phyloP scores from a whole-genome alignment of 2,113 vertebrate species.

The Neodon shergylaensis region DNA sequence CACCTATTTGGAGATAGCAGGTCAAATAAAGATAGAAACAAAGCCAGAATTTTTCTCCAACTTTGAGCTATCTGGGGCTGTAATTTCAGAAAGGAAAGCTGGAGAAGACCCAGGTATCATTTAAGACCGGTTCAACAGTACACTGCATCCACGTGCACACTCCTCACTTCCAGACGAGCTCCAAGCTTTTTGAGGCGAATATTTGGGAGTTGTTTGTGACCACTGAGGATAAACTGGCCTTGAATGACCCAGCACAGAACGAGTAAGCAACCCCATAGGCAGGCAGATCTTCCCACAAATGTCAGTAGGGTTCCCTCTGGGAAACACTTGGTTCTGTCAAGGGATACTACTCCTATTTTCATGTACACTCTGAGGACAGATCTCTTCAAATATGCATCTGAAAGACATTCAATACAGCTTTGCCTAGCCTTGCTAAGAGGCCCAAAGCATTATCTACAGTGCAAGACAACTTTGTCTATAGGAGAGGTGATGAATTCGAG shows the following conservation, averaged over 20 bases:
- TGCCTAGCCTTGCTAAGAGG: neutral
- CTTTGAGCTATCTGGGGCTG: neutral
- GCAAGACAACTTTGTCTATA: neutral
- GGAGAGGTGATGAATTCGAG: neutral
- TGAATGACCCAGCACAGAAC: neutral
- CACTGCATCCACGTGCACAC: neutral
- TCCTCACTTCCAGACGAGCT: neutral
- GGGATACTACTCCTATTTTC: neutral
- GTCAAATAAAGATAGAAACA: constrained; percentile 15
- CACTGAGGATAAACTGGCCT: neutral
- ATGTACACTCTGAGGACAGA: neutral
- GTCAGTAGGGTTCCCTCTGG: neutral
- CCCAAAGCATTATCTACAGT: constrained; percentile 9
- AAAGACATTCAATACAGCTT: neutral
- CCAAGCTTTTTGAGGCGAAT: constrained; percentile 33
- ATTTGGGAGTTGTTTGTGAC: neutral
- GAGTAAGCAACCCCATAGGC: neutral
- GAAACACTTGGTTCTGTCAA: neutral
- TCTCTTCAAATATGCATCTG: neutral
- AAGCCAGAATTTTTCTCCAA: neutral
- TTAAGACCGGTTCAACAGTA: constrained; percentile 5
- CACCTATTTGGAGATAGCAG: neutral
- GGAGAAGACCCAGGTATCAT: neutral
- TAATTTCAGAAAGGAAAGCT: constrained; percentile 6
- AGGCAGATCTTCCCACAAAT: neutral